Conservation (phyloP, 2,888 invertebrate species). For the Meliscaeva auricollis region DNA sequence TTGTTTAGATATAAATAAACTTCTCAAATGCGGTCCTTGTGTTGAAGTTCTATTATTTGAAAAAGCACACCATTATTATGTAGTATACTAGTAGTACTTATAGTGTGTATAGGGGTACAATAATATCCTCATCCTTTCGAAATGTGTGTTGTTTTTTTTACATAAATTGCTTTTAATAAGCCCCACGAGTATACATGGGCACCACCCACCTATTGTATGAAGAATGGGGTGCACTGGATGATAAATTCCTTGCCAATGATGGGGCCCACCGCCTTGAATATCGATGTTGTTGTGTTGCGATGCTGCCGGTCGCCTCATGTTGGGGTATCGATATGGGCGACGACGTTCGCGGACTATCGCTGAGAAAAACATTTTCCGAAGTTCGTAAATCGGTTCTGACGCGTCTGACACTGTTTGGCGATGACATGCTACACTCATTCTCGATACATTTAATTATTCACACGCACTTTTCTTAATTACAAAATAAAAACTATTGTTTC, state of each 20-base stretch:
- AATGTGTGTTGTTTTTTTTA: too few relatives aligned
- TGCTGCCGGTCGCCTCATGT: slow-evolving; percentile 33
- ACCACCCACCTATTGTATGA: slow-evolving; percentile 58
- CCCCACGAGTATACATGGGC: background rate
- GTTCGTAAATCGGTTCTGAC: slow-evolving; percentile 83
- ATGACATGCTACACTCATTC: slow-evolving; percentile 76
- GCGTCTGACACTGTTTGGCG: slow-evolving; percentile 82
- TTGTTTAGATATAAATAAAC: slow-evolving; percentile 9
- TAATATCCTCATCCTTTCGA: too few relatives aligned
- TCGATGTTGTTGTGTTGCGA: slow-evolving; percentile 51
- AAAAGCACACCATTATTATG: background rate
- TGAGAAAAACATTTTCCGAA: slow-evolving; percentile 82
- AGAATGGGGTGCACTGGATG: slow-evolving; percentile 78
- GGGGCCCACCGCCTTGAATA: slow-evolving; percentile 71
- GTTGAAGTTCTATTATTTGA: background rate
- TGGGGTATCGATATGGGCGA: slow-evolving; percentile 74
- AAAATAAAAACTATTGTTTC: background rate
- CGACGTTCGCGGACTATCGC: slow-evolving; percentile 76
- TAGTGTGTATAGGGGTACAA: too few relatives aligned
- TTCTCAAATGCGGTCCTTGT: background rate
- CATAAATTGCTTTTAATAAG: background rate
- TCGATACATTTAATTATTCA: slow-evolving; percentile 51
- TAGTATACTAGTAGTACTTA: background rate
- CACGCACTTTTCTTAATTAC: slow-evolving; percentile 33
- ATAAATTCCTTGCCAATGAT: slow-evolving; percentile 65